Evolutionary conservation across 1,140 invertebrate species (phyloP).

Genomic region (Tenebrio molitor): DNA sequence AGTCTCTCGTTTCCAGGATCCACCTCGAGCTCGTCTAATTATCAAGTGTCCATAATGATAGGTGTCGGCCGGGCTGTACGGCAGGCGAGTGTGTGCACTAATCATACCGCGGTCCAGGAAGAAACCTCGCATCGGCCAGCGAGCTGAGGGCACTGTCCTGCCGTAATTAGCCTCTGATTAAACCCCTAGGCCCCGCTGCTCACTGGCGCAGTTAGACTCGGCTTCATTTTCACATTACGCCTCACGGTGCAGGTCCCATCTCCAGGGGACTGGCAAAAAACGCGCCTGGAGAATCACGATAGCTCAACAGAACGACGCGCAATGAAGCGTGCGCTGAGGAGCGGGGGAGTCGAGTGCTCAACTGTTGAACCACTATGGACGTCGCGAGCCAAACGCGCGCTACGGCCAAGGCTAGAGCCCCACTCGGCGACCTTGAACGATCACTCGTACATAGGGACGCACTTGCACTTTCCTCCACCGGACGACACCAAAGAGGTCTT

Average conservation of each 20-base stretch:
- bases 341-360: constrained; percentile 44
- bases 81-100: constrained; percentile 37
- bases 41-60: constrained; percentile 43
- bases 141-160: constrained; percentile 35
- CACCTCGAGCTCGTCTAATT: constrained; percentile 24
- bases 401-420: constrained; percentile 57
- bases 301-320: constrained; percentile 30
- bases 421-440: constrained; percentile 64
- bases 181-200: constrained; percentile 21
- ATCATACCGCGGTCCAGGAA: constrained; percentile 44
- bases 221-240: constrained; percentile 17
- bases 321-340: constrained; percentile 39
- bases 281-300: constrained; percentile 6
- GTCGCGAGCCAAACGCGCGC: constrained; percentile 62
- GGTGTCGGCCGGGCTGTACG: constrained; percentile 21
- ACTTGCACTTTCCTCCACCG: constrained; percentile 64
- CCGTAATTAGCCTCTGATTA: constrained; percentile 40
- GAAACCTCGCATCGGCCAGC: constrained; percentile 37
- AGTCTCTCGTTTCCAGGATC: constrained; percentile 20
- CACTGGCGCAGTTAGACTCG: constrained; percentile 15
- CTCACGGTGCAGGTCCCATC: no score
- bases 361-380: constrained; percentile 39
- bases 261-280: constrained; percentile 2
- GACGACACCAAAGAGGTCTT: constrained; percentile 44
- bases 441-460: constrained; percentile 59